Conservation (phyloP, 2,888 invertebrate genomes). For the Pterostichus niger region DNA sequence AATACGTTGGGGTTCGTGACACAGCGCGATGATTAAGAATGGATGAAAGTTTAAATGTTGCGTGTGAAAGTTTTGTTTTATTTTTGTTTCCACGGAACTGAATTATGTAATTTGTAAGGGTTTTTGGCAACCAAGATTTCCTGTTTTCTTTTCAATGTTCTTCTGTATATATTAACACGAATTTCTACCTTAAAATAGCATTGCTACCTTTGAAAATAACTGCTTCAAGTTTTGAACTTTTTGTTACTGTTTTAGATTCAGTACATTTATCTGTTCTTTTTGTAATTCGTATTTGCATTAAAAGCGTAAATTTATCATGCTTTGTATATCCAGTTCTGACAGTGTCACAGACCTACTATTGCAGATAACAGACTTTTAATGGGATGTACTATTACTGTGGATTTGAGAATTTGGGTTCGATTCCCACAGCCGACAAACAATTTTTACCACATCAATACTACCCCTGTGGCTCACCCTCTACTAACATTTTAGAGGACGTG, state of each 20-base stretch:
- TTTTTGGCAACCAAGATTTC: slow-evolving; percentile 3
- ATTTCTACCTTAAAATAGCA: background rate
- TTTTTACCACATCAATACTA: too few relatives aligned
- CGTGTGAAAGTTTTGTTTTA: slow-evolving; percentile 14
- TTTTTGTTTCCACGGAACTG: background rate
- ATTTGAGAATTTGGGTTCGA: too few relatives aligned
- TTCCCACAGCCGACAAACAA: too few relatives aligned
- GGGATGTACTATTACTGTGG: too few relatives aligned
- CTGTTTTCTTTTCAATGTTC: background rate
- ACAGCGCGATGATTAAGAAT: background rate
- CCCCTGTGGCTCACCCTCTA: too few relatives aligned
- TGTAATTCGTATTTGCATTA: background rate
- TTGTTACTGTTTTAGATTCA: background rate
- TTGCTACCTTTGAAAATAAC: background rate
- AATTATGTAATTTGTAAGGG: slow-evolving; percentile 14
- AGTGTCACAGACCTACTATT: too few relatives aligned
- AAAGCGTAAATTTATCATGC: background rate
- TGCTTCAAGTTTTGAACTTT: background rate
- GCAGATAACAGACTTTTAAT: too few relatives aligned
- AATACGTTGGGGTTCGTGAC: background rate
- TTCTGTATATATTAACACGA: background rate
- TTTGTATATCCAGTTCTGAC: too few relatives aligned
- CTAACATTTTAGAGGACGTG: too few relatives aligned
- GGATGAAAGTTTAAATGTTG: slow-evolving; percentile 27
- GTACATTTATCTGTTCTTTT: background rate